A percentile compares a stretch with the other conserved stretches of the same genome.
Evolutionary conservation across 35 echinoderm and acorn worm genomes (phyloP).

Genomic region (Eucidaris tribuloides): DNA sequence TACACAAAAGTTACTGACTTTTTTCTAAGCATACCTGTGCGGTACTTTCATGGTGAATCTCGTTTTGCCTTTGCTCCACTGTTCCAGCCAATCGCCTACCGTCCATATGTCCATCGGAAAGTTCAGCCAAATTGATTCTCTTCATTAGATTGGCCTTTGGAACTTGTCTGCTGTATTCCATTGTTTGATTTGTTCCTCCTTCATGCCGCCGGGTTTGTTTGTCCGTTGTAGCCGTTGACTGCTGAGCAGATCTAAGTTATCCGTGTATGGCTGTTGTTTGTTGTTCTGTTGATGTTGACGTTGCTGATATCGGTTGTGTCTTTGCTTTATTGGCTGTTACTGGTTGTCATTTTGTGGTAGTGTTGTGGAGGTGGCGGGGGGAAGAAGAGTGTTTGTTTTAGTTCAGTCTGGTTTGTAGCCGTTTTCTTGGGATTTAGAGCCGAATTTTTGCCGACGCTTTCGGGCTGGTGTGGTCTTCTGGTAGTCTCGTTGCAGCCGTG

Average conservation of each 20-base stretch:
- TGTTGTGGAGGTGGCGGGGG: not conserved
- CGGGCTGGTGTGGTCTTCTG: not conserved
- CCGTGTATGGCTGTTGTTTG: not conserved
- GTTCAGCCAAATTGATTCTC: slow-evolving; percentile 76
- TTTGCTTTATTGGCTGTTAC: not conserved
- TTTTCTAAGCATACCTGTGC: slow-evolving; percentile 77
- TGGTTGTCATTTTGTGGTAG: not conserved
- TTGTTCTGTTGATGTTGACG: not conserved
- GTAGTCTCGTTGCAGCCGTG: not conserved
- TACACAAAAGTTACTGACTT: no score
- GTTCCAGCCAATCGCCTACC: slow-evolving; percentile 51
- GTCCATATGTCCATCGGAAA: slow-evolving; percentile 65
- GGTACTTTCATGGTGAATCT: slow-evolving; percentile 69
- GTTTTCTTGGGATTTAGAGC: not conserved
- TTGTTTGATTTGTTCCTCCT: not conserved
- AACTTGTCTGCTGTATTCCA: not conserved
- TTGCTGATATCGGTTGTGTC: not conserved
- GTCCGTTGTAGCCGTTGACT: not conserved
- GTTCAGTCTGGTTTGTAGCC: not conserved
- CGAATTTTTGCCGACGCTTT: slow-evolving; percentile 9
- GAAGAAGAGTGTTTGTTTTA: not conserved
- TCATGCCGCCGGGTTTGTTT: not conserved
- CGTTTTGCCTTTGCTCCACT: slow-evolving; percentile 76
- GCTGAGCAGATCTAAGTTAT: slow-evolving; percentile 9
- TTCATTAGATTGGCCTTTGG: not conserved